These are phyloP conservation scores for Drosophila paranaensis DNA, from an alignment of 2,888 invertebrate species.

Conservation along the genomic window DNA sequence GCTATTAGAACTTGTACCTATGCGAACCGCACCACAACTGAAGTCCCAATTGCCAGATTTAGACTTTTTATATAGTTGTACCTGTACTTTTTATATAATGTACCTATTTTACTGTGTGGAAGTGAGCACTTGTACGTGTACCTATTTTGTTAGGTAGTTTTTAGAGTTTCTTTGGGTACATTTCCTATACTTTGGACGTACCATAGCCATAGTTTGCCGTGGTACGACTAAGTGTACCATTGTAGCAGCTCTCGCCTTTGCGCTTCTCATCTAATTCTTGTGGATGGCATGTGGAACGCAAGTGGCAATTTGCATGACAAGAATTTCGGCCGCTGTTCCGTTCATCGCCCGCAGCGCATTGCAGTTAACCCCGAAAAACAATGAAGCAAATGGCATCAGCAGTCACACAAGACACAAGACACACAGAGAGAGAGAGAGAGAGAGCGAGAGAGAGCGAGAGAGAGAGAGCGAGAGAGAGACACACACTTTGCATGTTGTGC, in stretches of 20 bases:
- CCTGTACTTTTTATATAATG: too few species aligned
- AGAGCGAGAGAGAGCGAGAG: background rate
- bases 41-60: too few species aligned
- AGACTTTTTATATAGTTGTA: too few species aligned
- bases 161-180: background rate
- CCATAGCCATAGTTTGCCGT: background rate
- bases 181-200: background rate
- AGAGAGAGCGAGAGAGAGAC: background rate
- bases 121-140: background rate
- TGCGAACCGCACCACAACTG: too few species aligned
- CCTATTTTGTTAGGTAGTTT: background rate
- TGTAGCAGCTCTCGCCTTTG: background rate
- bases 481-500: constrained; percentile 57
- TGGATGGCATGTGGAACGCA: constrained; percentile 28
- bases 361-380: constrained; percentile 78
- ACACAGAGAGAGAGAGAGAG: background rate
- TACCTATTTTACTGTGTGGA: too few species aligned
- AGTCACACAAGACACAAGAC: constrained; percentile 22
- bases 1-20: background rate
- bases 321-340: constrained; percentile 26
- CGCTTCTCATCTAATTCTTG: background rate
- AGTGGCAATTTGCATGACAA: constrained; percentile 22
- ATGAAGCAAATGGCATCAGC: constrained; percentile 69
- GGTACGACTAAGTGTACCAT: background rate
- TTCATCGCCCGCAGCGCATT: constrained; percentile 70